Conservation (phyloP, 1,140 invertebrate genomes). For the Diprion similis region DNA sequence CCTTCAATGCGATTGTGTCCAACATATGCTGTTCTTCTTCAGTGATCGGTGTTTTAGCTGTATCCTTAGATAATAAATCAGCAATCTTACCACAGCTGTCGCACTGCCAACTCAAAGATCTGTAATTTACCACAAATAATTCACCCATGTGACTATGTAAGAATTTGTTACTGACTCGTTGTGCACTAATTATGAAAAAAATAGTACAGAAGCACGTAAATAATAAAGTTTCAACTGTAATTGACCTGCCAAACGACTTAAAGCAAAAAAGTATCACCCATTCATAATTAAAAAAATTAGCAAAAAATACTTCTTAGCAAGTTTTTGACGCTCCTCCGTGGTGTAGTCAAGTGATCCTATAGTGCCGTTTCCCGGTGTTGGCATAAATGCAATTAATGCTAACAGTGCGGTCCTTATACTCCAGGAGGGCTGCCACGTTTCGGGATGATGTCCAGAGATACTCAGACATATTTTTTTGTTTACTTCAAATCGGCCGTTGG, state of each 20-base stretch:
- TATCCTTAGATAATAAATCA: conserved; percentile 52
- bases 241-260: too few relatives aligned
- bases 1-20: conserved; percentile 59
- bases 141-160: neutral
- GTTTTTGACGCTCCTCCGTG: conserved; percentile 78
- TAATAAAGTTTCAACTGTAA: too few relatives aligned
- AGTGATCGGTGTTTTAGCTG: conserved; percentile 51
- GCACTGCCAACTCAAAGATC: conserved; percentile 56
- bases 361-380: conserved; percentile 84
- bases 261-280: conserved; percentile 2
- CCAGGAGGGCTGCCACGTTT: conserved; percentile 97
- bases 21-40: conserved; percentile 59
- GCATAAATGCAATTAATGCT: conserved; percentile 95
- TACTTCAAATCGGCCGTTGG: conserved; percentile 93
- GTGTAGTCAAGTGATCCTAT: conserved; percentile 91
- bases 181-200: too few relatives aligned
- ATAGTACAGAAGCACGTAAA: neutral
- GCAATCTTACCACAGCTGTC: conserved; percentile 54
- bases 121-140: conserved; percentile 30
- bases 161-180: conserved; percentile 4
- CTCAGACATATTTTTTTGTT: conserved; percentile 96
- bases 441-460: conserved; percentile 97
- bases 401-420: conserved; percentile 92
- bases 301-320: conserved; percentile 76
- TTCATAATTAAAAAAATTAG: neutral